phyloP scores from a whole-genome alignment of 2,113 vertebrate species.

The Narcine bancroftii region DNA sequence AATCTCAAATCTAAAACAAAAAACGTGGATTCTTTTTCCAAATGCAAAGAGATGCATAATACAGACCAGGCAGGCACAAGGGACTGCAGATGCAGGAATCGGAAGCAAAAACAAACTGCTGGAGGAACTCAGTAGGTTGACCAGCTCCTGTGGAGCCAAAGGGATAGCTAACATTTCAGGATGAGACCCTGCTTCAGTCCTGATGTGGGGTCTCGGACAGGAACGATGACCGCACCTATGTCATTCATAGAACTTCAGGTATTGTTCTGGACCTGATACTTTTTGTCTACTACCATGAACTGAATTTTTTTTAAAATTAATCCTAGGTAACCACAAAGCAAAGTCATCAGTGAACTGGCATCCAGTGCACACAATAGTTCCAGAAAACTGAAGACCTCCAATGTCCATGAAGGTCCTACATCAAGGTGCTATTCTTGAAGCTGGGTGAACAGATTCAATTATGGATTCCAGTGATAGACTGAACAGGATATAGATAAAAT shows the following conservation, averaged over 20 bases:
- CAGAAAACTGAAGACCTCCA: neutral
- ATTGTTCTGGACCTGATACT: neutral
- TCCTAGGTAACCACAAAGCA: neutral
- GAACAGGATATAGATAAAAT: neutral
- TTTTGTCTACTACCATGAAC: neutral
- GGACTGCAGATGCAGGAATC: too few relatives aligned
- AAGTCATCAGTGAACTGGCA: neutral
- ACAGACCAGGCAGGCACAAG: too few relatives aligned
- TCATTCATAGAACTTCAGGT: neutral
- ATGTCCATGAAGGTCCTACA: neutral
- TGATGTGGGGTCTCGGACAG: too few relatives aligned
- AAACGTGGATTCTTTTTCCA: neutral
- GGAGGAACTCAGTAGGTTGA: too few relatives aligned
- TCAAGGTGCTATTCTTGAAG: neutral
- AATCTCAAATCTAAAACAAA: neutral
- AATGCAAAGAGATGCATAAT: neutral
- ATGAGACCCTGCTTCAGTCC: too few relatives aligned
- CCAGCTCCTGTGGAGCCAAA: too few relatives aligned
- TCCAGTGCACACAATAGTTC: neutral
- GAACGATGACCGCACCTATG: too few relatives aligned
- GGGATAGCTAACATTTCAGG: too few relatives aligned
- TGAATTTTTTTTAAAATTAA: neutral
- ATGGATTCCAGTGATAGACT: neutral
- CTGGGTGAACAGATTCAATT: too few relatives aligned
- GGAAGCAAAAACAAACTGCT: too few relatives aligned